Evolutionary conservation across 1,140 invertebrate species (phyloP).

Genomic region (Matsumurasca onukii): DNA sequence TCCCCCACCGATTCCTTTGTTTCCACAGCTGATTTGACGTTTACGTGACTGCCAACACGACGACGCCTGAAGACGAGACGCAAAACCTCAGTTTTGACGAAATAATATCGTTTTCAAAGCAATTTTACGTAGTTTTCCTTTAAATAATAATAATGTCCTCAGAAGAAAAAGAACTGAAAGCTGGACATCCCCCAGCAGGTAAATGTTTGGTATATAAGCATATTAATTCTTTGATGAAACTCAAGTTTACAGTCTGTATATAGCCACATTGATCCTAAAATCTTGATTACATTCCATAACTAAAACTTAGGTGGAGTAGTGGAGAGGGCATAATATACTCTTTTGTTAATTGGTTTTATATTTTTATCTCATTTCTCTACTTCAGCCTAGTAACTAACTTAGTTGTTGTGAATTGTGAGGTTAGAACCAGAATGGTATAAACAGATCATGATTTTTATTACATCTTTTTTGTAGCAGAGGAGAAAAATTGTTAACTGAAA

Average conservation of each 20-base stretch:
- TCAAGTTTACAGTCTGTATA: slow-evolving; percentile 32
- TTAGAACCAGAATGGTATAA: no score
- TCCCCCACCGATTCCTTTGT: no score
- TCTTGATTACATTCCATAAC: neutral
- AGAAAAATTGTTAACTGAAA: no score
- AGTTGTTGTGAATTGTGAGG: no score
- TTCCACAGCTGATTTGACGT: no score
- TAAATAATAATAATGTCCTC: slow-evolving; percentile 53
- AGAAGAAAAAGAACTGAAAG: slow-evolving; percentile 68
- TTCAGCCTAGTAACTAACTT: no score
- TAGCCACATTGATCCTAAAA: neutral
- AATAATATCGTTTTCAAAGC: neutral
- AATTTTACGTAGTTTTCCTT: neutral
- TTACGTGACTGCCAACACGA: neutral
- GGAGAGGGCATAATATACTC: neutral
- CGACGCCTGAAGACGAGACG: neutral
- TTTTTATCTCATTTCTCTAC: neutral
- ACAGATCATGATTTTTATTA: no score
- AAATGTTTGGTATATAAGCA: slow-evolving; percentile 41
- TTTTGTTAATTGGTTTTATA: neutral
- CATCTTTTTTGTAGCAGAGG: no score
- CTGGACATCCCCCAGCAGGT: slow-evolving; percentile 85
- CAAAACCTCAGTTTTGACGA: neutral
- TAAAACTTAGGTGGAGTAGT: neutral
- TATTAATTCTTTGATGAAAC: slow-evolving; percentile 33